Conservation (phyloP, 2,113 vertebrate species). For the Hiodon alosoides region DNA sequence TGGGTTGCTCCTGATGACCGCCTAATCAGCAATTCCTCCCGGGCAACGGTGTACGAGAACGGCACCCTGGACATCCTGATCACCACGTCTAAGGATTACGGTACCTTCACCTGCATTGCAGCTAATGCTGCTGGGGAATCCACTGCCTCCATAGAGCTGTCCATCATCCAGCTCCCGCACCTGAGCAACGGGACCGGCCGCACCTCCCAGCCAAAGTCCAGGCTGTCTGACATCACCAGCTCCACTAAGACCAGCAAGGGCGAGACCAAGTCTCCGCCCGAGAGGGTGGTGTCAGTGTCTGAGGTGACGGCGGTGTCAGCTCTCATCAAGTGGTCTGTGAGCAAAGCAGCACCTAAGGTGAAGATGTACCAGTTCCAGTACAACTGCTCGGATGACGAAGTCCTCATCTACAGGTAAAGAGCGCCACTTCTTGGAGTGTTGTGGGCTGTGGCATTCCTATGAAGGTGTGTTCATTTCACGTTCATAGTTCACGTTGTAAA, state of each 20-base stretch:
- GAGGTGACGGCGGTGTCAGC: constrained; percentile 89
- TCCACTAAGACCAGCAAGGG: constrained; percentile 84
- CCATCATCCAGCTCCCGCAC: constrained; percentile 90
- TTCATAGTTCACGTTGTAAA: background rate
- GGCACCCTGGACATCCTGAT: constrained; percentile 89
- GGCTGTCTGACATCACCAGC: constrained; percentile 91
- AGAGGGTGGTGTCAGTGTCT: constrained; percentile 81
- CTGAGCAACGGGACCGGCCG: constrained; percentile 82
- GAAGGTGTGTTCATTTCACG: background rate
- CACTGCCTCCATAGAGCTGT: constrained; percentile 83
- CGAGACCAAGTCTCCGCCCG: constrained; percentile 72
- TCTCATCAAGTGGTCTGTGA: constrained; percentile 88
- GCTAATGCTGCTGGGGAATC: constrained; percentile 93
- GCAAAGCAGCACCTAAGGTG: constrained; percentile 85
- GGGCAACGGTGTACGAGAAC: constrained; percentile 83
- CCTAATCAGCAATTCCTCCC: constrained; percentile 84
- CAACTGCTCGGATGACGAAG: constrained; percentile 95
- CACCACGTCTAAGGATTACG: constrained; percentile 91
- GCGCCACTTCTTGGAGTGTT: background rate
- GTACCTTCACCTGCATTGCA: constrained; percentile 92
- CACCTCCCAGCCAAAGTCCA: constrained; percentile 77
- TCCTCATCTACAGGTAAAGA: constrained; percentile 92
- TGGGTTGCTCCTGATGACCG: constrained; percentile 91
- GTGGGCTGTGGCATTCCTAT: background rate
- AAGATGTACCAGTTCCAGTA: constrained; percentile 99